A percentile compares a stretch with the other conserved stretches of the same genome.
phyloP scores from a whole-genome alignment of 2,113 vertebrate species.

The Rhineura floridana region DNA sequence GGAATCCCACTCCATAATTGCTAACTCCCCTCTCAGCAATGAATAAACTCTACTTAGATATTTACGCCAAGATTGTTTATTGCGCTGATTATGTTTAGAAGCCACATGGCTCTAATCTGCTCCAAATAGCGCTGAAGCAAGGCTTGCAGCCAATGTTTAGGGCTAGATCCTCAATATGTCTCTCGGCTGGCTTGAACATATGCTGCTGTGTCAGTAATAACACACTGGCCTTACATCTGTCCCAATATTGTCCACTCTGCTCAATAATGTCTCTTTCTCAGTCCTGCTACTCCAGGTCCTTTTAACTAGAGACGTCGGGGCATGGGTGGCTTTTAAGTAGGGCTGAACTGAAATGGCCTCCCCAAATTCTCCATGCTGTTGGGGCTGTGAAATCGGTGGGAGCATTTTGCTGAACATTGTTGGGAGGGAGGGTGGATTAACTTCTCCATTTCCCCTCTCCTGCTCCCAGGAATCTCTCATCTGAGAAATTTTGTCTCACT shows the following conservation, averaged over 20 bases:
- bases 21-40: conserved; percentile 5
- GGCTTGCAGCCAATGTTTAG: conserved; percentile 46
- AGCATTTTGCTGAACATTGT: not conserved
- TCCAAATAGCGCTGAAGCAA: conserved; percentile 54
- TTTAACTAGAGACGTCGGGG: not conserved
- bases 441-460: not conserved
- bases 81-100: conserved; percentile 62
- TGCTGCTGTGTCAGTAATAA: not conserved
- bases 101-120: conserved; percentile 58
- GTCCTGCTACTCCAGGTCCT: not conserved
- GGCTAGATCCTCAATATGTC: not conserved
- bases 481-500: not conserved
- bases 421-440: not conserved
- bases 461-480: not conserved
- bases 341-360: not conserved
- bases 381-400: not conserved
- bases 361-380: not conserved
- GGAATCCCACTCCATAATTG: conserved; percentile 51
- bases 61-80: conserved; percentile 69
- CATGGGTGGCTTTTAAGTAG: not conserved
- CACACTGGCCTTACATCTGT: not conserved
- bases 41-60: conserved; percentile 55
- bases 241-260: not conserved
- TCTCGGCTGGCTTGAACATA: not conserved
- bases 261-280: not conserved